A percentile compares a stretch with the other conserved stretches of the same genome.
Evolutionary conservation across 2,113 vertebrate species (phyloP).

Genomic region (Nannobrachium achirus): DNA sequence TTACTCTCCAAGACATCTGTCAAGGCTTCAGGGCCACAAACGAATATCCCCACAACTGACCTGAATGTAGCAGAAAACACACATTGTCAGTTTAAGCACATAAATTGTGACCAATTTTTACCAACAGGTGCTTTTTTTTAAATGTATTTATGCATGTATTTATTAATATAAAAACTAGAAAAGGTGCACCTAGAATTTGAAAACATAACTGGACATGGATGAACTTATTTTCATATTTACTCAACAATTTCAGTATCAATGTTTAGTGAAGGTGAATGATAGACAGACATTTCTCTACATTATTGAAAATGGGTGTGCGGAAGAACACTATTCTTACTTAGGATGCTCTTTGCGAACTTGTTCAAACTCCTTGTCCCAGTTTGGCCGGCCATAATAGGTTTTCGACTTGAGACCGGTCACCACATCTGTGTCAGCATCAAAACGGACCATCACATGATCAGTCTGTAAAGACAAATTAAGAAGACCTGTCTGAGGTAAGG

Average conservation of each 20-base stretch:
- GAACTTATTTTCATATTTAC: no score
- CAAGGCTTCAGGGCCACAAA: slow-evolving; percentile 84
- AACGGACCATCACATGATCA: slow-evolving; percentile 78
- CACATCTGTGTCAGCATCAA: slow-evolving; percentile 81
- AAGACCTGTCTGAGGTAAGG: neutral
- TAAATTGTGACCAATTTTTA: no score
- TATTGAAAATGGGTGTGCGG: no score
- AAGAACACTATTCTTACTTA: slow-evolving; percentile 75
- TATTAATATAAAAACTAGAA: no score
- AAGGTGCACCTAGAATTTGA: no score
- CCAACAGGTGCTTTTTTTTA: no score
- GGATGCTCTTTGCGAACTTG: slow-evolving; percentile 84
- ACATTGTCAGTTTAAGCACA: no score
- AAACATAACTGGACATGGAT: no score
- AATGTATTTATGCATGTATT: no score
- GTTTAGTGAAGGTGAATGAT: no score
- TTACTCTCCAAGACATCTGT: slow-evolving; percentile 82
- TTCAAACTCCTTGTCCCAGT: slow-evolving; percentile 90
- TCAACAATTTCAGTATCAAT: no score
- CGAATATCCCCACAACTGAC: slow-evolving; percentile 87
- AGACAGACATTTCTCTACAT: no score
- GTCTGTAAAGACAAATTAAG: slow-evolving; percentile 46
- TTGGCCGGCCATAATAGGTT: slow-evolving; percentile 87
- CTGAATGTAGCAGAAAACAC: slow-evolving; percentile 58
- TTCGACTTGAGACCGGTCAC: slow-evolving; percentile 92